A percentile compares a stretch with the other conserved stretches of the same genome.
phyloP scores from a whole-genome alignment of 2,888 invertebrate genomes.

The Cerastis rubricosa region DNA sequence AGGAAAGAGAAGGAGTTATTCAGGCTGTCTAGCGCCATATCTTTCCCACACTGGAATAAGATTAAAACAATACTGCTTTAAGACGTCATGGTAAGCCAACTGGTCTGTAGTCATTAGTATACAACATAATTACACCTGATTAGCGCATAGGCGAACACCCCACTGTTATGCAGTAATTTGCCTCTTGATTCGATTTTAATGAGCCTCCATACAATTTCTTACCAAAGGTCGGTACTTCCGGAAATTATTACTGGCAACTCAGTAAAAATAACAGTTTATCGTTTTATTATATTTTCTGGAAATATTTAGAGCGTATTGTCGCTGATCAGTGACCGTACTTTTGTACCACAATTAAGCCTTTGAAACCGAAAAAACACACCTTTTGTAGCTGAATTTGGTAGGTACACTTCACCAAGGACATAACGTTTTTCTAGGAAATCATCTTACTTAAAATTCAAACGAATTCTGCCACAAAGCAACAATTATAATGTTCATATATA shows the following conservation, averaged over 20 bases:
- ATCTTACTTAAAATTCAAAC: background rate
- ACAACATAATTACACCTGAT: constrained; percentile 24
- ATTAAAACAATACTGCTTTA: no score
- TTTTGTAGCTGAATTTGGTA: background rate
- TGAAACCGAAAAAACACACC: background rate
- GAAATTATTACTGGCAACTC: constrained; percentile 3
- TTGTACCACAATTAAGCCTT: background rate
- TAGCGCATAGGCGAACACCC: constrained; percentile 4
- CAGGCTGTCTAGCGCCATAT: no score
- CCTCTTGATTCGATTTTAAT: constrained; percentile 51
- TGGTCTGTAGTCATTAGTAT: background rate
- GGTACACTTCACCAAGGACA: background rate
- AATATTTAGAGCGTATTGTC: constrained; percentile 14
- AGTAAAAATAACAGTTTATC: background rate
- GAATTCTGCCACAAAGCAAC: background rate
- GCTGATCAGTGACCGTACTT: background rate
- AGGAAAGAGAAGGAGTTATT: no score
- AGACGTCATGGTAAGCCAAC: no score
- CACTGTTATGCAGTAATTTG: constrained; percentile 27
- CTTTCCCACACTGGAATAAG: no score
- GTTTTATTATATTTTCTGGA: constrained; percentile 8
- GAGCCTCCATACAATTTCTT: constrained; percentile 37
- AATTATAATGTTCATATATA: background rate
- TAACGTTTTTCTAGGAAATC: background rate
- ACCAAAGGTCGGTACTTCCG: constrained; percentile 27